phyloP scores from a whole-genome alignment of 2,113 vertebrate genomes.

The Ranitomeya variabilis region DNA sequence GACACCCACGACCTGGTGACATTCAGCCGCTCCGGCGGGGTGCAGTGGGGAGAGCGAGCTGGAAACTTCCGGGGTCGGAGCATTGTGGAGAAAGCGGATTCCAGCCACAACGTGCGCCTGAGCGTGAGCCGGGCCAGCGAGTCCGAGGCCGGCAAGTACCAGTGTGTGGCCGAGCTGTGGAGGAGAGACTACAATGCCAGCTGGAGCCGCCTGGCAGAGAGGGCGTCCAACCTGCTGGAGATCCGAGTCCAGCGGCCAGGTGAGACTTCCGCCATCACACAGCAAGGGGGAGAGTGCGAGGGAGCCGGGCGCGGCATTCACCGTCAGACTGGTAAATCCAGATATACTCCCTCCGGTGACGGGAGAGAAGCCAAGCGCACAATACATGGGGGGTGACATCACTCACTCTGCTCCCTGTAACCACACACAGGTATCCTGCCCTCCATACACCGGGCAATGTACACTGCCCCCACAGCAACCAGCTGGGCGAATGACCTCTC shows the following conservation, averaged over 20 bases:
- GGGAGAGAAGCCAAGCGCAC: not conserved
- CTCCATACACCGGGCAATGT: too few species aligned
- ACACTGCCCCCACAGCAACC: too few species aligned
- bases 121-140: conserved; percentile 90
- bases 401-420: too few species aligned
- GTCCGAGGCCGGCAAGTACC: conserved; percentile 91
- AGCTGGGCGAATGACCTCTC: too few species aligned
- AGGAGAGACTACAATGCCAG: conserved; percentile 87
- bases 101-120: conserved; percentile 91
- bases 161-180: conserved; percentile 90
- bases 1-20: conserved; percentile 91
- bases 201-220: conserved; percentile 87
- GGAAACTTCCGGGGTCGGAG: conserved; percentile 85
- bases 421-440: not conserved
- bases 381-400: not conserved
- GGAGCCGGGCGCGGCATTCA: not conserved
- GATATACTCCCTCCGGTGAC: not conserved
- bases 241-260: conserved; percentile 91
- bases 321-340: conserved; percentile 10
- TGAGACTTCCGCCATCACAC: conserved; percentile 61
- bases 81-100: conserved; percentile 86
- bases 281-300: not conserved
- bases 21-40: conserved; percentile 87
- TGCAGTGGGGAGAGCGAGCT: conserved; percentile 89
- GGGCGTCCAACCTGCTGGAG: conserved; percentile 92